Evolutionary conservation across 2,797 vertebrate species (phyloP), one percentile per base, ranked within the genome.

Genomic region (Pempheris klunzingeri): DNA sequence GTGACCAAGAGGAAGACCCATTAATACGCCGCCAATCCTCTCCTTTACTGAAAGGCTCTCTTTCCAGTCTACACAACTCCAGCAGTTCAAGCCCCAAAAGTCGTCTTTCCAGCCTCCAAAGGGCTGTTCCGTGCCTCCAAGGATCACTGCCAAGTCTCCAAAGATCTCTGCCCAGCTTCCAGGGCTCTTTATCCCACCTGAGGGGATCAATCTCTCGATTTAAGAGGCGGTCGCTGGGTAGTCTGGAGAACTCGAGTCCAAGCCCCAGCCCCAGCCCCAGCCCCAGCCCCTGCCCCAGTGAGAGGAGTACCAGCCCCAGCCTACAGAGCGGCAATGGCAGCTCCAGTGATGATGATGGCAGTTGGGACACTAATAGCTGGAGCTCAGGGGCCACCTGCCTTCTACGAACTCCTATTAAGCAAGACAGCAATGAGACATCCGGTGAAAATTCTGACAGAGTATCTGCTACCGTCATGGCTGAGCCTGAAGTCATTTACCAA

Each of bases 351-450:
- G 93, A 92, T 43, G 78, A 95, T 80, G 92, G 93, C 78, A 95
- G 95, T 78, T 96, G 93, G 93, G 94, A 96, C 77, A 95, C 95
- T 38, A 95, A 94, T 22, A 95, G 92, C 28, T 71, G 94, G 92
- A 94, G 94, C 85, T 96, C 95, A n/a, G 85, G 94, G 61, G 93
- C 92, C 47, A 96, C 95, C 28, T 96, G 95, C 75, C 89, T 96
- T 5, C 78, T 94, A 39, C 83, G 93, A n/a, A 90, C 90, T 70
- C 88, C 94, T 59, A 78, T 83, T 38, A 94, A 95, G 84, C 91
- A 92, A 87, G 90, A 94, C 71, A 91, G 90, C 60, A 80, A 74
- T 6, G 91, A 94, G 4, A 62, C 62, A 60, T 88, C 89, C 9
- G 71, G 43, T 32, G 86, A 32, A 61, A 78, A 83, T 55, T 46